These are phyloP conservation scores for Aviceda subcristata DNA, from an alignment of 2,113 vertebrate genomes.

Conservation along the genomic window DNA sequence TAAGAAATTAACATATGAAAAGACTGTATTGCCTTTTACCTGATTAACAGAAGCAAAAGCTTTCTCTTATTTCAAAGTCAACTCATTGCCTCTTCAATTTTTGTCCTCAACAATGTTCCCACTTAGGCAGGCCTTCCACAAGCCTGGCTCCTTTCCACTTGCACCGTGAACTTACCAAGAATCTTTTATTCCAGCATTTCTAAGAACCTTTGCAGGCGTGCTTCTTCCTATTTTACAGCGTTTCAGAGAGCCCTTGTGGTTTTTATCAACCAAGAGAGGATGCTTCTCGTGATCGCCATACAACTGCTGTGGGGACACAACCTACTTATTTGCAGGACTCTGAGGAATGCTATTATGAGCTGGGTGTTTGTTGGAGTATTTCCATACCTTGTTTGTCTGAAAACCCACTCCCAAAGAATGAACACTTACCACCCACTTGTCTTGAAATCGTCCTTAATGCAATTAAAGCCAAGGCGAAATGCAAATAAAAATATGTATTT, in stretches of 20 bases:
- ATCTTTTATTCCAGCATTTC: background rate
- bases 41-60: background rate
- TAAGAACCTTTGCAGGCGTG: background rate
- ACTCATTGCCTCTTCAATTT: background rate
- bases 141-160: background rate
- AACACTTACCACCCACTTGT: background rate
- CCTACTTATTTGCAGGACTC: background rate
- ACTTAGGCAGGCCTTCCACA: background rate
- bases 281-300: background rate
- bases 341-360: background rate
- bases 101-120: background rate
- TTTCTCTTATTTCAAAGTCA: background rate
- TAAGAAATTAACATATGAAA: background rate
- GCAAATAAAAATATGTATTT: background rate
- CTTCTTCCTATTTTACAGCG: background rate
- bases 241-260: background rate
- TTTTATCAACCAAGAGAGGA: background rate
- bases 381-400: background rate
- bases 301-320: fast-evolving
- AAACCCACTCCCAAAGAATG: background rate
- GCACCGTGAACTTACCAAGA: background rate
- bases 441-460: background rate
- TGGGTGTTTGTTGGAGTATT: background rate
- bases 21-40: background rate
- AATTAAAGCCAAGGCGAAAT: background rate